Evolutionary conservation across 2,888 invertebrate genomes (phyloP).

Genomic region (Heterodera filipjevi): DNA sequence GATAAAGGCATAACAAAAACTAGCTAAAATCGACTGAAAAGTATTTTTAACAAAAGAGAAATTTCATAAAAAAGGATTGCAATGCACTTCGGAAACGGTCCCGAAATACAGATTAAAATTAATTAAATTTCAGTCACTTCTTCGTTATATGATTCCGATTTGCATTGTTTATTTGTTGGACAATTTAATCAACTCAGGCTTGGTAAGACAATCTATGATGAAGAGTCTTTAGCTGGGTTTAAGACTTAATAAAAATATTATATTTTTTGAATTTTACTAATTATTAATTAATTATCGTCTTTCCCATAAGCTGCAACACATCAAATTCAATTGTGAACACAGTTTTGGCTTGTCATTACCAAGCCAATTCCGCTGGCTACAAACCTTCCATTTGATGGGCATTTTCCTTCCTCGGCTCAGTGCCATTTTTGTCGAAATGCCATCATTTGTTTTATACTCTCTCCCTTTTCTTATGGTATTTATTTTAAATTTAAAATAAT

Average conservation of each 20-base stretch:
- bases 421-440: conserved; percentile 75
- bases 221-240: neutral
- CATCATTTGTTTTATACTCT: conserved; percentile 65
- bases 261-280: too few species aligned
- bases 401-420: conserved; percentile 83
- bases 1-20: neutral
- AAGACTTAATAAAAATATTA: neutral
- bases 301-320: too few species aligned
- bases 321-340: conserved; percentile 53
- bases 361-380: conserved; percentile 57
- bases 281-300: too few species aligned
- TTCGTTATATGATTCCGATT: conserved; percentile 79
- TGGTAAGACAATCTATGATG: conserved; percentile 42
- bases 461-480: conserved; percentile 63
- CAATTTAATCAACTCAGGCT: conserved; percentile 69
- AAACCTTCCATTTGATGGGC: conserved; percentile 77
- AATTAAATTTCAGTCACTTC: conserved; percentile 67
- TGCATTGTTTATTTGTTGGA: conserved; percentile 80
- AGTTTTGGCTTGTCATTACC: conserved; percentile 53
- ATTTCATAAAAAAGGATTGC: too few species aligned
- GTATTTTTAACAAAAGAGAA: too few species aligned
- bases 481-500: neutral
- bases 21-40: neutral
- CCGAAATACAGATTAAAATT: neutral
- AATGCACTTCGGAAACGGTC: too few species aligned